These are phyloP conservation scores for Fistularia tabacaria DNA, from an alignment of 2,797 vertebrate genomes.

Conservation along the genomic window DNA sequence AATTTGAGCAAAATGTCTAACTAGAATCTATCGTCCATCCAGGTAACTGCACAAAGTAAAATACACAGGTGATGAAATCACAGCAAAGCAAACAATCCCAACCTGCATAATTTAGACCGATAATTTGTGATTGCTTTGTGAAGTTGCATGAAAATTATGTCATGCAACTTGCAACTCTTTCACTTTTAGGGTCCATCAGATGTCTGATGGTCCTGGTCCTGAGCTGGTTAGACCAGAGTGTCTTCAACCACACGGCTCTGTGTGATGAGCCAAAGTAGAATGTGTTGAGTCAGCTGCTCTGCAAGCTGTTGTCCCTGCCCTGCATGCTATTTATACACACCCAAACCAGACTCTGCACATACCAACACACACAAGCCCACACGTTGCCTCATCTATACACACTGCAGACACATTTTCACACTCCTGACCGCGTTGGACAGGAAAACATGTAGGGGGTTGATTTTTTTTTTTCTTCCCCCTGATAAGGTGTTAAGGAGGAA, in stretches of 20 bases:
- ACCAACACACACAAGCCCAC: constrained; percentile 27
- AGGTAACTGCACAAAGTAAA: too few relatives aligned
- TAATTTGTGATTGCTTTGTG: too few relatives aligned
- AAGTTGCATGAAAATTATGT: too few relatives aligned
- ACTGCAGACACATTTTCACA: constrained; percentile 1
- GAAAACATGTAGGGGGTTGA: constrained; percentile 26
- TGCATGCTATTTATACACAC: constrained; percentile 62
- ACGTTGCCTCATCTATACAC: constrained; percentile 1
- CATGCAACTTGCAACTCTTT: too few relatives aligned
- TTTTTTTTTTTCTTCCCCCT: constrained; percentile 18
- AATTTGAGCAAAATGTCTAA: too few relatives aligned
- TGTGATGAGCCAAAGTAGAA: constrained; percentile 67
- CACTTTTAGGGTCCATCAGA: too few relatives aligned
- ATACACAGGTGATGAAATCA: too few relatives aligned
- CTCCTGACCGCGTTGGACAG: constrained; percentile 37
- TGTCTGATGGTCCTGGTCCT: constrained; percentile 4
- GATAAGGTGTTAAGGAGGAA: constrained; percentile 24
- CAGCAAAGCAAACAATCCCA: too few relatives aligned
- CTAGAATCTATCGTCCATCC: too few relatives aligned
- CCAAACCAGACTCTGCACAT: constrained; percentile 42
- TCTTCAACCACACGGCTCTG: constrained; percentile 28
- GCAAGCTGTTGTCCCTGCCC: constrained; percentile 54
- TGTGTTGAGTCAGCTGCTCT: constrained; percentile 72
- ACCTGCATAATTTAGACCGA: too few relatives aligned
- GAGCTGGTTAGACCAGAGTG: constrained; percentile 22